These are phyloP conservation scores for Strix uralensis DNA, from an alignment of 2,113 vertebrate genomes.

Conservation along the genomic window DNA sequence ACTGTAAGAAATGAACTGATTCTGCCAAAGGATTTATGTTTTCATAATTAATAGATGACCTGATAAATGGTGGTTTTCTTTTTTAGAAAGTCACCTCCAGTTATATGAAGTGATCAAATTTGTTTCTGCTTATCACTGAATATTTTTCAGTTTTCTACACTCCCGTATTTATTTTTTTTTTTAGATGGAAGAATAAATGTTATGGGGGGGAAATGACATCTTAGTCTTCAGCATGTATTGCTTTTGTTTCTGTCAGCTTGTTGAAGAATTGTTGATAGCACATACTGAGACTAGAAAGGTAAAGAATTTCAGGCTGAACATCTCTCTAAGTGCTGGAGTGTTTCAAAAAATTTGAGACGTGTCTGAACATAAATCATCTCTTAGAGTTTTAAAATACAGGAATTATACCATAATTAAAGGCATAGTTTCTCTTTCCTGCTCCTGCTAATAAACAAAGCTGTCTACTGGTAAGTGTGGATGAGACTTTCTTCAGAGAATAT, in stretches of 20 bases:
- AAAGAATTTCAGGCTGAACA: neutral
- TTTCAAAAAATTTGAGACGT: neutral
- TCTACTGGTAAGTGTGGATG: neutral
- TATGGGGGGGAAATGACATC: neutral
- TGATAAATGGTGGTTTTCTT: neutral
- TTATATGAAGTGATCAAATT: neutral
- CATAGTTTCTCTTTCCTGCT: neutral
- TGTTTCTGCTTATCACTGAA: neutral
- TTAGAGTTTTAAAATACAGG: neutral
- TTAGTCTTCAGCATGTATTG: neutral
- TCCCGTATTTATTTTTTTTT: neutral
- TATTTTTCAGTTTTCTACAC: neutral
- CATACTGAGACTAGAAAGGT: neutral
- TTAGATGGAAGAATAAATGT: neutral
- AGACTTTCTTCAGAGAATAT: neutral
- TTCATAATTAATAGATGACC: neutral
- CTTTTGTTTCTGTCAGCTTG: neutral
- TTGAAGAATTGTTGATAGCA: neutral
- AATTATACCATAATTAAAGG: neutral
- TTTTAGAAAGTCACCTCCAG: neutral
- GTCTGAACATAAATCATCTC: neutral
- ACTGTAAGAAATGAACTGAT: neutral
- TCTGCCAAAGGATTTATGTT: neutral
- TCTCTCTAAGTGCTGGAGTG: neutral
- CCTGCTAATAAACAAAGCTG: neutral